Base-by-base conservation (phyloP, 92 coral and sea anemone species). In the Epizoanthus stellaris region DNA sequence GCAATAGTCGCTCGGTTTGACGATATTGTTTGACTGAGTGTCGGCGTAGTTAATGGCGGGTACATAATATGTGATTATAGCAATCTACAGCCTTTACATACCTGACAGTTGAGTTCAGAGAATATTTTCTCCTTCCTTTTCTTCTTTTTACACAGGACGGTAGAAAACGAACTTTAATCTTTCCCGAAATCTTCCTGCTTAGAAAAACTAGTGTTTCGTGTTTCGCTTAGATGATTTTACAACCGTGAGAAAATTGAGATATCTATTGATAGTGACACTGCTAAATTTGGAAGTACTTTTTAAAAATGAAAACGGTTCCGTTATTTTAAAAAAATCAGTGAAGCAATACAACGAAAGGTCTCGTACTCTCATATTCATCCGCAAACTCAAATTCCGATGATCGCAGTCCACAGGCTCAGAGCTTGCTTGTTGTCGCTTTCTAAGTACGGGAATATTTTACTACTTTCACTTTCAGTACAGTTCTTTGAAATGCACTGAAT, bases 211-310 rank as follows among this genome's bases (percentile, higher is more conserved):
- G 83, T 43, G 60, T 79, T 62, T 79, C 71, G 61, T 79, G 83
- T 62, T 10, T 63, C 83, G n/a, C 8, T 49, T 6, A 42, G 57
- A 63, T 42, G 36, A 16, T 20, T 21, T 79, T 14, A 61, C 5
- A 75, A 76, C 71, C 71, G 83, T 79, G 83, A 79, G 71, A 79
- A 79, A 54, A 17, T 17, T 16, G 34, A 3, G 13, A 19, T 61
- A 9, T 79, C 42, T 79, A 63, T 62, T 63, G 60, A 79, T 42
- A 70, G 23, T 43, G 40, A 4, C 23, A 58, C 16, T 14, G 60
- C 83, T 63, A 79, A 79, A 79, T 79, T 79, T 79, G 71, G 83
- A 79, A 63, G 59, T 40, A 13, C 16, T 62, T 43, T 79, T 21
- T 17, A 42, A 79, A 77, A 62, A 68, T 42, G 42, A 68, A 68